Base-by-base conservation (phyloP, 2,113 vertebrate genomes). In the Caranx ignobilis region DNA sequence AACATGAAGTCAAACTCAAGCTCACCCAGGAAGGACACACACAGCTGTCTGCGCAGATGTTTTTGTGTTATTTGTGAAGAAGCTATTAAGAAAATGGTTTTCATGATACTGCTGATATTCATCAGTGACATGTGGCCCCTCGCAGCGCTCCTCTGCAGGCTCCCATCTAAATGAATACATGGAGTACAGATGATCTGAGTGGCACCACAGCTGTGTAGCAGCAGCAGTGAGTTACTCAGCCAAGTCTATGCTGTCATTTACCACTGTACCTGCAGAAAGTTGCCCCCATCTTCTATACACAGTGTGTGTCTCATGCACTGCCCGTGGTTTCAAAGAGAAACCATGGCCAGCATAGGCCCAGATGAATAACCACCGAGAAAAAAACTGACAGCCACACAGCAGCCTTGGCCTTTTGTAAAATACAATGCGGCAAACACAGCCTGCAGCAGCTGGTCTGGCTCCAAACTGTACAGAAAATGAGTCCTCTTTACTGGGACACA, bases 401-500 rank as follows among this genome's bases (percentile, higher is more conserved):
- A 34, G 41, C 41, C 69, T 61, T 50, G 47, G 77, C 45, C 55
- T 41, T 85, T 83, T 71, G 79, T 48, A 64, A 81, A 81, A 71
- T 19, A 74, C 67, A 83, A 63, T 43, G 64, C 61, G 75, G 60
- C 69, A 71, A 78, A 57, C 66, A 72, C 43, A 65, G 67, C 48
- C 32, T 1, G 13, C 62, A 74, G 79, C 76, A 61, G 37, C 57
- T 68, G 81, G 50, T 81, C 9, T 9, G 43, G 34, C 67, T 62
- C 11, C 2, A 61, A 47, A 64, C 11, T 39, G 31, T 31, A 52
- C 7, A 12, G 70, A 76, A 86, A 79, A 79, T 37, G 19, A 80
- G 39, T 37, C 69, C 39, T 72, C 21, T 71, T 73, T 41, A 60
- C 32, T 4, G 18, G 41, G 48, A 39, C 34, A 57, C 31, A 35